Evolutionary conservation across 1,140 invertebrate genomes (phyloP), one percentile per base, ranked within the genome.

Genomic region (Drosophila bocqueti): DNA sequence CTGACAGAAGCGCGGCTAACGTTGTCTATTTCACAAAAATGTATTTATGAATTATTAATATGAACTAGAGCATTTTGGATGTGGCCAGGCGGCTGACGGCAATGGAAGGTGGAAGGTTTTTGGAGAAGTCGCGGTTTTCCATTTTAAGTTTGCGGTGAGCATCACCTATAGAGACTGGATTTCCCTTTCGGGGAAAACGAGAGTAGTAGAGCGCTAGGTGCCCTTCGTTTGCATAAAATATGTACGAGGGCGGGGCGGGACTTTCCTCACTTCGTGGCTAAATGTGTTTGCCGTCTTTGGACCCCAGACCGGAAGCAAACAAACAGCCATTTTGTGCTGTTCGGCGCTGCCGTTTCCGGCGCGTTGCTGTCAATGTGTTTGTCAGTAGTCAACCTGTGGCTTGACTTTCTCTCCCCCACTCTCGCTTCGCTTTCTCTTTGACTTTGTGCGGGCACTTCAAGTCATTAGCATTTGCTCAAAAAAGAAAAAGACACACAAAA

Each of bases 21-120:
- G 76, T 69, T 76, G 81, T 83, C 76, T 84, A 84, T 89, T 87
- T 83, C 77, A 74, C 77, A 83, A 78, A 84, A 58, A 86, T 86
- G 84, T 29, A 29, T 89, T 84, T 89, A 81, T 87, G 84, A 87
- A 87, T 84, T 89, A 89, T 87, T 87, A 89, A 89, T 73, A 68
- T 78, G 84, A 87, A 69, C 81, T 74, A 84, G 54, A 78, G 77
- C 68, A 80, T 83, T 76, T 66, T 45, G 26, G 72, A 73, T 82
- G 67, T n/a, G 82, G 50, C 59, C 52, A 21, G 50, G 38, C 40
- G 38, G 42, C 60, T 15, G 64, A 11, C 16, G 49, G 16, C 13
- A 43, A 31, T 21, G 58, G 61, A 54, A 21, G 50, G 31, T 34
- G 50, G 31, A 21, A 36, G 18, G 29, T 18, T 38, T 55, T 55